Conservation (phyloP, 2,888 invertebrate genomes). For the Macaria liturata region DNA sequence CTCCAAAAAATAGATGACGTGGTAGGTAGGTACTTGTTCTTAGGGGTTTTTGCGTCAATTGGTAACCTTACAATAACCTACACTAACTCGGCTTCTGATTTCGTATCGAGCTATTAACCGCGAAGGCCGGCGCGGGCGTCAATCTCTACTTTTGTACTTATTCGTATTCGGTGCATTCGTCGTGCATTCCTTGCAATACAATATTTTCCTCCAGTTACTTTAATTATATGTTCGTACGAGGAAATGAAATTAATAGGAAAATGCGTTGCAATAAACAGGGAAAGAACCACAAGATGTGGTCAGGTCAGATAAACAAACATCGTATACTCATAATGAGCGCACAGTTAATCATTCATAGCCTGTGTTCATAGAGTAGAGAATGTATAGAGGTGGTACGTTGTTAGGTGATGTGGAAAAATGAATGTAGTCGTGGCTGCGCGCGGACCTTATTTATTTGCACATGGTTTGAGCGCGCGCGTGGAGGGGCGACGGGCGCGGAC, state of each 20-base stretch:
- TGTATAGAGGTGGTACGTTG: conserved; percentile 10
- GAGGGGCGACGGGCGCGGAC: conserved; percentile 38
- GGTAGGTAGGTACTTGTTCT: no score
- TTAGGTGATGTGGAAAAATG: conserved; percentile 35
- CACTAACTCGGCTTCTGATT: conserved; percentile 14
- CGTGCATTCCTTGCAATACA: conserved; percentile 1
- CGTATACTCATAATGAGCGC: not conserved
- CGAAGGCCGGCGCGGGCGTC: conserved; percentile 22
- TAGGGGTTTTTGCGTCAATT: not conserved
- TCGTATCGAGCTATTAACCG: conserved; percentile 17
- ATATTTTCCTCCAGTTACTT: conserved; percentile 2
- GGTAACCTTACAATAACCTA: conserved; percentile 4
- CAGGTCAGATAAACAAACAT: not conserved
- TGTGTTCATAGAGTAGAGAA: not conserved
- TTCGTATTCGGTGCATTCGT: conserved; percentile 9
- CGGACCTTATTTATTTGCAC: conserved; percentile 31
- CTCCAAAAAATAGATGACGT: no score
- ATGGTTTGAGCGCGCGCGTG: conserved; percentile 34
- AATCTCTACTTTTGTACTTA: conserved; percentile 9
- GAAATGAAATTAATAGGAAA: conserved; percentile 1
- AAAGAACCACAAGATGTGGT: conserved; percentile 9
- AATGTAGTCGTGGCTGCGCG: conserved; percentile 39
- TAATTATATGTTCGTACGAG: not conserved
- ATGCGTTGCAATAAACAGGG: not conserved
- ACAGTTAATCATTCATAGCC: conserved; percentile 5